These are phyloP conservation scores for Plagodis dolabraria DNA, from an alignment of 2,888 invertebrate genomes.

Conservation along the genomic window DNA sequence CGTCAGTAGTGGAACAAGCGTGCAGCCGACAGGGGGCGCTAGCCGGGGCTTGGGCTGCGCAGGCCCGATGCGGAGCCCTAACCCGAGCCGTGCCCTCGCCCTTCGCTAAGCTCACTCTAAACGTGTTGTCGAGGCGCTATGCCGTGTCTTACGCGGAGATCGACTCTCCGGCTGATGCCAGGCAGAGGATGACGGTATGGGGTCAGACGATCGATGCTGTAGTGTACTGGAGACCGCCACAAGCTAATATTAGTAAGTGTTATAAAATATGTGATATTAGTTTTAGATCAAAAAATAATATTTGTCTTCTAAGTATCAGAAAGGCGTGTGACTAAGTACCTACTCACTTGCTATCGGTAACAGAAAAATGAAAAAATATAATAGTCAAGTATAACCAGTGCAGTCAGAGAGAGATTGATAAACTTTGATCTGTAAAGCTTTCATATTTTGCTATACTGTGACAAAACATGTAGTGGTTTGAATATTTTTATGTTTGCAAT, in stretches of 20 bases:
- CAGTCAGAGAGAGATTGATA: too few relatives aligned
- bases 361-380: too few relatives aligned
- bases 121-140: slow-evolving; percentile 87
- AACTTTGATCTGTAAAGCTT: too few relatives aligned
- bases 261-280: background rate
- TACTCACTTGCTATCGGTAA: too few relatives aligned
- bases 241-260: slow-evolving; percentile 90
- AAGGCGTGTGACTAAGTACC: too few relatives aligned
- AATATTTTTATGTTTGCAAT: too few relatives aligned
- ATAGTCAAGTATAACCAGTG: too few relatives aligned
- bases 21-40: slow-evolving; percentile 78
- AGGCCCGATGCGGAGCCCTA: slow-evolving; percentile 81
- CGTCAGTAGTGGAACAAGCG: slow-evolving; percentile 61
- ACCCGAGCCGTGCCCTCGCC: slow-evolving; percentile 87
- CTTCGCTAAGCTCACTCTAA: slow-evolving; percentile 79
- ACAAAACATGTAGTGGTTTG: too few relatives aligned
- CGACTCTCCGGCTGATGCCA: slow-evolving; percentile 64
- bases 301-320: too few relatives aligned
- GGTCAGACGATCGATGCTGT: slow-evolving; percentile 87
- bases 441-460: too few relatives aligned
- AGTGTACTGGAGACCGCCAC: slow-evolving; percentile 90
- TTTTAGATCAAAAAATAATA: background rate
- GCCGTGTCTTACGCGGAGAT: slow-evolving; percentile 88
- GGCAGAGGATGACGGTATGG: slow-evolving; percentile 84
- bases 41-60: slow-evolving; percentile 80